Base-by-base conservation (phyloP, 2,797 vertebrate genomes). In the Novumbra hubbsi region DNA sequence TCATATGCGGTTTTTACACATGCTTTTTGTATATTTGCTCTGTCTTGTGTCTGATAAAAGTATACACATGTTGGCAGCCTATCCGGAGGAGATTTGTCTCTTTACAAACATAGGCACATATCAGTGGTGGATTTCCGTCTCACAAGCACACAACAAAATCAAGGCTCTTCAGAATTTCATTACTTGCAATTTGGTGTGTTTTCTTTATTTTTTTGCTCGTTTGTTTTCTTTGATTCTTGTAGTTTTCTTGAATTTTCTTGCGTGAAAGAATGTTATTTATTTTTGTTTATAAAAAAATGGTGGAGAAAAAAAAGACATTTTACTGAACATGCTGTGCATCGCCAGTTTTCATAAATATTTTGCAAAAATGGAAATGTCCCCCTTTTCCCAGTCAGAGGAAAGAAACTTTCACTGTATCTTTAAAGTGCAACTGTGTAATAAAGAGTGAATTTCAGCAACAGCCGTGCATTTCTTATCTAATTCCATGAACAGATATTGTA, bases 321-420 rank as follows among this genome's bases (percentile, higher is more conserved):
- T 78, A 93, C 93, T 93, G 93, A 94, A 93, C 89, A 90, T 94
- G 93, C 94, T 94, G 94, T 92, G 92, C 94, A 94, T 93, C 83
- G 88, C 90, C 92, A 92, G 92, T 88, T 91, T 92, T 92, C 92
- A 93, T 93, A 93, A 89, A 92, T 92, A 92, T 93, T 94, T 95
- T 93, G 87, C 92, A 92, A 87, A 78, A 91, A 77, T 80, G 81
- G 77, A 73, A 83, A 72, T 81, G 76, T 85, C 80, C 84, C 84
- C 80, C 85, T 89, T 89, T 80, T 83, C 81, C 84, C 73, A 88
- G 87, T 91, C 83, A 83, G 78, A 87, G 77, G 75, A 88, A 83
- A 88, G 73, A 81, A 79, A 81, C 57, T 63, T 82, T 88, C 88
- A 88, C 85, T 87, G 88, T 93, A 89, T 92, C 87, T 89, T 89